Evolutionary conservation across 2,797 vertebrate genomes (phyloP).

Genomic region (Phalanger gymnotis): DNA sequence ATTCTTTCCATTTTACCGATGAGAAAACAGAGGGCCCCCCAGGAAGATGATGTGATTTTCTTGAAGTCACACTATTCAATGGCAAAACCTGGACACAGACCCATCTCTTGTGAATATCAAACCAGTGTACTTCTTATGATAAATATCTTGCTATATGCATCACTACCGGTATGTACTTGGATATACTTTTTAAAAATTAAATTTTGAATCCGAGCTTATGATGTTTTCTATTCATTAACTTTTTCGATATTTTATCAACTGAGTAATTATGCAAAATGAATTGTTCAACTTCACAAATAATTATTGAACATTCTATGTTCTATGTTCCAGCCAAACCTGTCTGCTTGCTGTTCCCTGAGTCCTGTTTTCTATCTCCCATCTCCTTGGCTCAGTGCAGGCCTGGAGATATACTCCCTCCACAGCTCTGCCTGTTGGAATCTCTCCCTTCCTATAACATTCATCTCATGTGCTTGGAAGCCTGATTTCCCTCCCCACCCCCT

Average conservation of each 20-base stretch:
- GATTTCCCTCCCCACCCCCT: background rate
- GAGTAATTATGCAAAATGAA: background rate
- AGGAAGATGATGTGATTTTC: background rate
- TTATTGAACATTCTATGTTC: background rate
- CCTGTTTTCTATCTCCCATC: background rate
- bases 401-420: background rate
- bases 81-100: background rate
- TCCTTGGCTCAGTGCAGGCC: background rate
- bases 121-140: background rate
- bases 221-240: background rate
- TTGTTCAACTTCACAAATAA: background rate
- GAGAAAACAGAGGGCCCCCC: background rate
- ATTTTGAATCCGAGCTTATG: background rate
- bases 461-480: background rate
- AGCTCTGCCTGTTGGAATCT: background rate
- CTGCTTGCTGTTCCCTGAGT: background rate
- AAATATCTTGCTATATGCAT: background rate
- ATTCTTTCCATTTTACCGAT: background rate
- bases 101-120: background rate
- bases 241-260: background rate
- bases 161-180: background rate
- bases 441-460: background rate
- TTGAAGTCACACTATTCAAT: background rate
- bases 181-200: background rate
- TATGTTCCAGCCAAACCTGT: background rate